A percentile compares a stretch with the other conserved stretches of the same genome.
Evolutionary conservation across 2,113 vertebrate species (phyloP).

Genomic region (Leptobrachium leishanense): DNA sequence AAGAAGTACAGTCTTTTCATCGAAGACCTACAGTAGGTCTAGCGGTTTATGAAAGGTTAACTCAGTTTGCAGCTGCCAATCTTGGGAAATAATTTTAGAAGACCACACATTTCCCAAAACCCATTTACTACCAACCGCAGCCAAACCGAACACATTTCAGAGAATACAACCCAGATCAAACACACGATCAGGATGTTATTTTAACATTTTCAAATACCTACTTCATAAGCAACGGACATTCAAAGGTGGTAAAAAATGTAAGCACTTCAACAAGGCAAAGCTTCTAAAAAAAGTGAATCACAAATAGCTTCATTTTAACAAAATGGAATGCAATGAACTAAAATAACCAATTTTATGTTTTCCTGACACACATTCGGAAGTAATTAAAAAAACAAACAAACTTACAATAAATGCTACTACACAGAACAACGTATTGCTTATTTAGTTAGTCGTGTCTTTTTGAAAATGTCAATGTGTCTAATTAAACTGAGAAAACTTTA

Average conservation of each 20-base stretch:
- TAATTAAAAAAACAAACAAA: neutral
- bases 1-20: too few relatives aligned
- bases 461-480: neutral
- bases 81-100: slow-evolving; percentile 5
- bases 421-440: neutral
- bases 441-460: neutral
- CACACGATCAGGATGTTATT: slow-evolving; percentile 39
- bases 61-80: slow-evolving; percentile 22
- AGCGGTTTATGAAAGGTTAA: neutral
- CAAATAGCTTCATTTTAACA: slow-evolving; percentile 5
- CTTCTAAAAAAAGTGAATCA: slow-evolving; percentile 37
- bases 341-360: neutral
- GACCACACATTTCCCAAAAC: slow-evolving; percentile 12
- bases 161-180: slow-evolving; percentile 35
- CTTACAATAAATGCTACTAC: neutral
- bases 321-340: neutral
- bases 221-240: slow-evolving; percentile 35
- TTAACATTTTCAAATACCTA: slow-evolving; percentile 42
- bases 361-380: too few relatives aligned
- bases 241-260: slow-evolving; percentile 35
- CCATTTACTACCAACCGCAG: slow-evolving; percentile 16
- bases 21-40: neutral
- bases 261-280: slow-evolving; percentile 27
- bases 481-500: neutral
- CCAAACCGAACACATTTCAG: slow-evolving; percentile 35